Evolutionary conservation across 2,113 vertebrate species (phyloP), one percentile per base, ranked within the genome.

Genomic region (Lasiurus borealis): DNA sequence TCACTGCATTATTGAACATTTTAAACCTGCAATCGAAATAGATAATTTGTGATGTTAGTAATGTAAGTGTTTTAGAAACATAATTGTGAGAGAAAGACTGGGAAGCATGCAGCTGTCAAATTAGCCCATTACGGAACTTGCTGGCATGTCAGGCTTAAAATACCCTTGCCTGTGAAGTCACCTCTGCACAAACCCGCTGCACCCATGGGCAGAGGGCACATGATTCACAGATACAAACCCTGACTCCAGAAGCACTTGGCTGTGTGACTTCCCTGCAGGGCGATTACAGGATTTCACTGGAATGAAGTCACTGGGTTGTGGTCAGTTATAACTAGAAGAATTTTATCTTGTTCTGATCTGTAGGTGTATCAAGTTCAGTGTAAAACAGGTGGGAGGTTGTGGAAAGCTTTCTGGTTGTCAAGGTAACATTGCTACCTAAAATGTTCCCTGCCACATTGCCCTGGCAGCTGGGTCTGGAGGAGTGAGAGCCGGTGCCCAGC

Each of bases 371-470:
- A 77, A 72, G 29, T 90, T 92, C 34, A 46, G 21, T 48, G 50
- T 85, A 52, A 77, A 92, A 11, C 50, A 59, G 40, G 81, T 50
- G 91, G 87, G 71, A 83, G n/a, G 73, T 71, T 75, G 69, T 77
- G 85, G 88, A 81, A 94, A 86, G 27, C 73, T 93, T 85, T 80
- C 68, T 62, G 3, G 29, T 94, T 66, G 84, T 52, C 92, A 82
- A 14, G 72, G 44, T 40, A 83, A 87, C 0, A 0, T 40, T 25
- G 82, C 27, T 59, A 44, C 36, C 25, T 71, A 21, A 69, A 50
- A 40, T 19, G 31, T 85, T 25, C 44, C 62, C 91, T 13, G 5
- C 31, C 44, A 27, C 0, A 4, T 1, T 27, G 64, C 19, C 8
- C 44, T 68, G 81, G 34, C 46, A 73, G 40, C 72, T 3, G 21